phyloP scores from a whole-genome alignment of 2,113 vertebrate species.

The Megaceryle torquata region DNA sequence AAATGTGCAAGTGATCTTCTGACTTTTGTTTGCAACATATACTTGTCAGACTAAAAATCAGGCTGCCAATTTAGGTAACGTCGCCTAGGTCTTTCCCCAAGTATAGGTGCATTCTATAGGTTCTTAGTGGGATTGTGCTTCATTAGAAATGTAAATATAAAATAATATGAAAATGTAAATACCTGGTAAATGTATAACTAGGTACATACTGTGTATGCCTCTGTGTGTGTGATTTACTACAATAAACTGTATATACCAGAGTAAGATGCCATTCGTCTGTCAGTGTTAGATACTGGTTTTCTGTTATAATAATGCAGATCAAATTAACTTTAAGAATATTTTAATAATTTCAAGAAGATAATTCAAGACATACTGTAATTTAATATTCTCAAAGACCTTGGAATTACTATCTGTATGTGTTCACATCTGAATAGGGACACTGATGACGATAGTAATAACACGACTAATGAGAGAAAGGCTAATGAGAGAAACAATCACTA shows the following conservation, averaged over 20 bases:
- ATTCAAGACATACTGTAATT: background rate
- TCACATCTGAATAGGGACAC: background rate
- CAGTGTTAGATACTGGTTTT: background rate
- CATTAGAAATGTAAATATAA: background rate
- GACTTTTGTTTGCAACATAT: rapidly evolving
- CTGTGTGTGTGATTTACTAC: background rate
- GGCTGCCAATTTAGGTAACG: background rate
- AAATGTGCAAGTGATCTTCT: background rate
- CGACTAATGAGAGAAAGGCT: background rate
- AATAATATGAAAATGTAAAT: background rate
- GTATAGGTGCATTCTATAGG: background rate
- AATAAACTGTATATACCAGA: background rate
- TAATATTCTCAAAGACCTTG: background rate
- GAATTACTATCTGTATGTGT: background rate
- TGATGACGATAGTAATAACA: background rate
- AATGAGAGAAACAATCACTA: background rate
- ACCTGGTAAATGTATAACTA: background rate
- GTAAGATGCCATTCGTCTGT: background rate
- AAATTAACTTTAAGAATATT: background rate
- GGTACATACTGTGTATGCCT: background rate
- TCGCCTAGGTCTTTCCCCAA: background rate
- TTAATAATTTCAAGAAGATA: background rate
- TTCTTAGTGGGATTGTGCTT: background rate
- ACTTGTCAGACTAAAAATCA: background rate
- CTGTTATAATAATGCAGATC: background rate